Conservation (phyloP, 53 echinoderm and acorn worm species). For the Temnopleurus reevesii region DNA sequence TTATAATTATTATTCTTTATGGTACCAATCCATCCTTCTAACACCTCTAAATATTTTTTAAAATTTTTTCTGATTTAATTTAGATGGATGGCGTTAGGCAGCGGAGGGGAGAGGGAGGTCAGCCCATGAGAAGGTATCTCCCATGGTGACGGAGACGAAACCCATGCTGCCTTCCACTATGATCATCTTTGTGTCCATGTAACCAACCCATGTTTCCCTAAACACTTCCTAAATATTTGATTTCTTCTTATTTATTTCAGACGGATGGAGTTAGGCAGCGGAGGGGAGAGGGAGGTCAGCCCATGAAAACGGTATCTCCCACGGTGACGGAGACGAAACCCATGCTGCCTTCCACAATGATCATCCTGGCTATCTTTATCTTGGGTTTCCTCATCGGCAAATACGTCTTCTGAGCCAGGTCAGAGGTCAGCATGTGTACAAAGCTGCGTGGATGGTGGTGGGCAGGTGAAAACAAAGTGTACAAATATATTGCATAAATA, state of each 20-base stretch:
- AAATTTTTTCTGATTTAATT: background rate
- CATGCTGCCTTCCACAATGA: constrained; percentile 61
- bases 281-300: constrained; percentile 17
- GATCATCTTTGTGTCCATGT: too few species aligned
- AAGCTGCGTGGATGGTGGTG: constrained; percentile 8
- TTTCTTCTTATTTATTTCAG: background rate
- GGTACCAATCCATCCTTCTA: too few species aligned
- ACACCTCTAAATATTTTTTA: too few species aligned
- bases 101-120: constrained; percentile 27
- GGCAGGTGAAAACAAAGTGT: constrained; percentile 24
- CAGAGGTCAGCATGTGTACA: constrained; percentile 28
- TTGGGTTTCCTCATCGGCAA: constrained; percentile 65
- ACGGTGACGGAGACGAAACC: constrained; percentile 57
- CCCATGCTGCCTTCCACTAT: constrained; percentile 64
- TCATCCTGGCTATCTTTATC: constrained; percentile 58
- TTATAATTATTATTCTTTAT: too few species aligned
- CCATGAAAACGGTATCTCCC: constrained; percentile 48
- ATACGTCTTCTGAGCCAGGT: constrained; percentile 54
- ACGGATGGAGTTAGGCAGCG: constrained; percentile 52
- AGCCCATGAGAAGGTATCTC: constrained; percentile 42
- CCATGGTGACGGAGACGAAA: constrained; percentile 54
- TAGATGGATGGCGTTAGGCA: constrained; percentile 50
- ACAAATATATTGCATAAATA: constrained; percentile 39
- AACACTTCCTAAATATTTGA: background rate
- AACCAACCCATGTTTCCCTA: too few species aligned